Evolutionary conservation across 1,140 invertebrate species (phyloP).

Genomic region (Lineus longissimus): DNA sequence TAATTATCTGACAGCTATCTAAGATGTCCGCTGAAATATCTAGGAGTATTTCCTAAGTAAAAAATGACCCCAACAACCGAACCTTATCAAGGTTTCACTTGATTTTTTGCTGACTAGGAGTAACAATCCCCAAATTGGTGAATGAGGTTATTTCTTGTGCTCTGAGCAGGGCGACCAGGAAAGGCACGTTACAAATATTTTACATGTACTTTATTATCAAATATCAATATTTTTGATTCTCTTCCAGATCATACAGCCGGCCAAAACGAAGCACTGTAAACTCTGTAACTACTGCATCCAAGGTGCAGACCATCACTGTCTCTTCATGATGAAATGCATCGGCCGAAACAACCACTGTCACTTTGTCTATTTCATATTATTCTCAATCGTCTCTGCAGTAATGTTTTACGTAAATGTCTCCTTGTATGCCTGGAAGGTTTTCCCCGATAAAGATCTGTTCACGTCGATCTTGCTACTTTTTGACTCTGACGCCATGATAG

Average conservation of each 20-base stretch:
- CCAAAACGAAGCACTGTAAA: conserved; percentile 39
- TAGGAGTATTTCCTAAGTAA: no score
- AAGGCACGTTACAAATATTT: background rate
- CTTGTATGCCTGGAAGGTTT: conserved; percentile 17
- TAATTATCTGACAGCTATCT: no score
- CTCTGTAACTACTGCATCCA: conserved; percentile 39
- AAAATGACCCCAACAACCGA: no score
- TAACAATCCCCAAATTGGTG: no score
- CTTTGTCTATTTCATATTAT: conserved; percentile 38
- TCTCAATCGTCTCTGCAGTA: conserved; percentile 21
- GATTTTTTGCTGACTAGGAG: no score
- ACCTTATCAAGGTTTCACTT: no score
- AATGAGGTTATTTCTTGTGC: no score
- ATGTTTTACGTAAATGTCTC: conserved; percentile 22
- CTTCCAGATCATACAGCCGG: conserved; percentile 29
- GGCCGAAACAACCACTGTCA: conserved; percentile 37
- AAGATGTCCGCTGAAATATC: no score
- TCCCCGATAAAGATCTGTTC: background rate
- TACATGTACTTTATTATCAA: background rate
- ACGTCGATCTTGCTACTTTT: conserved; percentile 18
- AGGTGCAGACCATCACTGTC: conserved; percentile 49
- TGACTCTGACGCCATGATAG: conserved; percentile 24
- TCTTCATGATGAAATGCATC: conserved; percentile 45
- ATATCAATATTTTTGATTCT: conserved; percentile 4
- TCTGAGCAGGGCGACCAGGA: no score